Base-by-base conservation (phyloP, 2,888 invertebrate genomes). In the Podotricha telesiphe region DNA sequence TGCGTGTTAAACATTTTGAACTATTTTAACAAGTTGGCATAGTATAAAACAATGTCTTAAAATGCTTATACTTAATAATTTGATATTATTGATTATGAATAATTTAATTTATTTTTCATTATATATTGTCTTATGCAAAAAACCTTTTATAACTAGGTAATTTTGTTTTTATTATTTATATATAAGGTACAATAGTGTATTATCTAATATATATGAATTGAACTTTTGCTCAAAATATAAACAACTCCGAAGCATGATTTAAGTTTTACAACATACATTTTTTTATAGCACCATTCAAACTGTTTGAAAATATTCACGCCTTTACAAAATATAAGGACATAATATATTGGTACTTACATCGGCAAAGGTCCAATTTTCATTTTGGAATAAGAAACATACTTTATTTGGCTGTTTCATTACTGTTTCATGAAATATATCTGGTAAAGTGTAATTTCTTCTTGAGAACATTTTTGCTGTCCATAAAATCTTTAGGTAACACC, bases 351-450 rank as follows among this genome's bases (percentile, higher is more conserved):
- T 53, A 42, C 68, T 58, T 72, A 98, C 96, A 94, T 98, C 95
- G 77, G 95, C 94, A 84, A 97, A 98, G 1, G 96, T 97, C 97
- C 97, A 98, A 77, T 95, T 94, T 93, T 96, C 95, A 81, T 97
- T 96, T 84, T 98, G 96, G 80, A 94, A 96, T 65, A 98, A 88
- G 76, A 98, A 96, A 76, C 97, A 97, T 20, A 95, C 87, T 89
- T 98, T 98, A 76, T 97, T 94, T 0, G 98, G 98, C 87, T 97
- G 95, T 78, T 94, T 95, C 40, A 94, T 93, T 2, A 96, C 96
- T 76, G 95, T 94, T 76, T 95, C 93, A 76, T 95, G 95, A 84
- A 99, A 98, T 68, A 98, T 94, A 79, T 97, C 96, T 0, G 96
- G 96, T 51, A 98, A 92, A 17, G 96, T 96, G 70, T 94, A 89